Base-by-base conservation (phyloP, 2,113 vertebrate genomes). In the Otolemur garnettii region DNA sequence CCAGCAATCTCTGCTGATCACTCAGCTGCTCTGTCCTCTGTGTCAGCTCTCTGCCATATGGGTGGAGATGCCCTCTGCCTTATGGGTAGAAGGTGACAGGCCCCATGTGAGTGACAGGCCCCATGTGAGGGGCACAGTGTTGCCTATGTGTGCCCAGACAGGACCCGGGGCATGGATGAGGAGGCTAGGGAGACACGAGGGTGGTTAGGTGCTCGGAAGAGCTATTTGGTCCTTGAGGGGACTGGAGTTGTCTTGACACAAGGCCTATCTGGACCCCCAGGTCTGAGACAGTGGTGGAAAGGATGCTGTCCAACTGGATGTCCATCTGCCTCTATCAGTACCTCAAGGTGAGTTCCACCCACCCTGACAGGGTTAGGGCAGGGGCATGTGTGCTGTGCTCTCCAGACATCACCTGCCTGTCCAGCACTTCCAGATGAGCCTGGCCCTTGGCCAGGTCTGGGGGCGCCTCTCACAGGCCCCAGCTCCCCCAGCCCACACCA, bases 301-400 rank as follows among this genome's bases (percentile, higher is more conserved):
- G 99, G 97, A 99, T 99, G 99, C 99, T 99, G 89, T 99, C 99
- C 97, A 99, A 99, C 71, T 99, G 99, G 99, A 99, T 99, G 99
- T 99, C 99, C 91, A 99, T 99, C 98, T 99, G 99, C 98, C 98
- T 99, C 60, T 99, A 99, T 97, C 99, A 99, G 98, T 99, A 99
- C 97, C 99, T 99, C 91, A 99, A 99, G 99, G 99, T 99, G 89
- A 78, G 97, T 22, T 5, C 17, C 3, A 0, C 19, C 12, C 0
- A 1, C 24, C 81, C 18, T 8, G 4, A 26, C 60, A 15, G 13
- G 57, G 7, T 7, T 4, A 19, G 21, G 81, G 50, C 7, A 7
- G 33, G 38, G 24, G 26, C 3, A 21, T 17, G 0, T 24, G 26
- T 35, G 57, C 30, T 15, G 0, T 53, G 1, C n/a, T n/a, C 74